phyloP scores from a whole-genome alignment of 2,113 vertebrate genomes.

The Tachuris rubrigastra region DNA sequence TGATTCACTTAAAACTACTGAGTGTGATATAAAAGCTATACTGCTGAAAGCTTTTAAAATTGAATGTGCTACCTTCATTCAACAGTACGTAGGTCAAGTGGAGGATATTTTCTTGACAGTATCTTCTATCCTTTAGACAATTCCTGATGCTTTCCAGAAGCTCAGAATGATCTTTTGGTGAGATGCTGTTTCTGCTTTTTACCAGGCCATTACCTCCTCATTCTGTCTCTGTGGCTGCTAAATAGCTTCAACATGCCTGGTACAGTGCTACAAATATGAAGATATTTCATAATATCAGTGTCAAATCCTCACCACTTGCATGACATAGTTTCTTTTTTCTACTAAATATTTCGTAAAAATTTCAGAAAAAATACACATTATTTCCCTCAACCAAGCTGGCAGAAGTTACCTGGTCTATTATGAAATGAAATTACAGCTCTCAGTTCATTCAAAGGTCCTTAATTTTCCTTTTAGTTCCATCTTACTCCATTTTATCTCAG shows the following conservation, averaged over 20 bases:
- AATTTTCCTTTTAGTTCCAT: not conserved
- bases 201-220: not conserved
- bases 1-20: not conserved
- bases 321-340: not conserved
- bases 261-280: not conserved
- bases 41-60: not conserved
- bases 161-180: not conserved
- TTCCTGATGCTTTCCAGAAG: not conserved
- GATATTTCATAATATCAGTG: not conserved
- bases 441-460: not conserved
- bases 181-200: not conserved
- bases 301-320: not conserved
- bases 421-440: not conserved
- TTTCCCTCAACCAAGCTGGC: not conserved
- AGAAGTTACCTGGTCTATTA: not conserved
- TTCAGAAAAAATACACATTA: not conserved
- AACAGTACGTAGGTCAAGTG: not conserved
- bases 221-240: not conserved
- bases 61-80: not conserved
- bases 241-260: not conserved
- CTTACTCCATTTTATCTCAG: not conserved
- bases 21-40: not conserved
- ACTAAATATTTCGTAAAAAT: not conserved
- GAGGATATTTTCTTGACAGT: not conserved
- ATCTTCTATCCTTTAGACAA: not conserved